These are phyloP conservation scores for Sycon ciliatum DNA, from an alignment of 37 sponge, comb jelly and placozoan species.

Conservation along the genomic window DNA sequence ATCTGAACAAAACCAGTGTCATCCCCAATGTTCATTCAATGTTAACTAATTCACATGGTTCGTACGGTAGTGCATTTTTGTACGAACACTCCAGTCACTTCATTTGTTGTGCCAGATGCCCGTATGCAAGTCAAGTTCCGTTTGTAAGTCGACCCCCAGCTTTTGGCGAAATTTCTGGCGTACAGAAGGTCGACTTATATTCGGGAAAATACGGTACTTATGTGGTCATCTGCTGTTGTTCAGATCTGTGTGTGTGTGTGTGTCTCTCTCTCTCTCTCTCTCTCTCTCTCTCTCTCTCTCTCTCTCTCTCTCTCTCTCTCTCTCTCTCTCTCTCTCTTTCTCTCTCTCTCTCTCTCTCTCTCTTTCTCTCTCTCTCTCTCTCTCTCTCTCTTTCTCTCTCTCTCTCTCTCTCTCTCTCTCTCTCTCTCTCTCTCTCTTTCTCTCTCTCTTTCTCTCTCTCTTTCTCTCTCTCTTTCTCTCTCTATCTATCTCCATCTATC, in stretches of 20 bases:
- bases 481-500: background rate
- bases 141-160: too few relatives aligned
- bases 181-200: too few relatives aligned
- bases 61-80: too few relatives aligned
- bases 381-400: background rate
- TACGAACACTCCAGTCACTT: too few relatives aligned
- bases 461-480: background rate
- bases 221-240: background rate
- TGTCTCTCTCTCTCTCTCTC: slow-evolving; percentile 37
- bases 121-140: too few relatives aligned
- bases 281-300: slow-evolving; percentile 36
- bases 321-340: slow-evolving; percentile 10
- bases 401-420: background rate
- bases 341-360: background rate
- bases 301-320: slow-evolving; percentile 28
- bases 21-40: too few relatives aligned
- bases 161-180: too few relatives aligned
- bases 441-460: background rate
- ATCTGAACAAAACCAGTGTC: too few relatives aligned
- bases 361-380: background rate
- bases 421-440: background rate
- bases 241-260: slow-evolving; percentile 21
- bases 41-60: too few relatives aligned
- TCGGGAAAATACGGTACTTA: too few relatives aligned
- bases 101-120: too few relatives aligned